Percentiles rank a stretch among this genome's conserved stretches.
Conservation (phyloP, 2,888 invertebrate genomes). For the Dicyrtoma fusca region DNA sequence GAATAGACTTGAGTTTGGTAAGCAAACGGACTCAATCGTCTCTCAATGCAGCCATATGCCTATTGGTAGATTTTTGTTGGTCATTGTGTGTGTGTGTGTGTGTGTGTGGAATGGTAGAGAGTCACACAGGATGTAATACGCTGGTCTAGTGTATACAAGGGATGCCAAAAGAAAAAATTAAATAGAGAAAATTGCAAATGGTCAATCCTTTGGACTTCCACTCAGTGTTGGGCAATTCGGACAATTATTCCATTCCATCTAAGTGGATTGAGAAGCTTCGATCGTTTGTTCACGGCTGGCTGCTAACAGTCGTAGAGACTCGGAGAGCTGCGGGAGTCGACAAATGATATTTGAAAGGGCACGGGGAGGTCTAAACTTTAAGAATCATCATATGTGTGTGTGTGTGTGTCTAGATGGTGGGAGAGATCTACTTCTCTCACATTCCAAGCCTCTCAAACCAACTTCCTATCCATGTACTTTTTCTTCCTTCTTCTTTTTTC, state of each 20-base stretch:
- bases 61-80: no score
- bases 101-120: no score
- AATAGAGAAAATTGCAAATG: constrained; percentile 2
- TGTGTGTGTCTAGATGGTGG: constrained; percentile 4
- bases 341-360: constrained; percentile 35
- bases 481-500: background rate
- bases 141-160: background rate
- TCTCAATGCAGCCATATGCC: no score
- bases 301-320: background rate
- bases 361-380: constrained; percentile 22
- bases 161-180: background rate
- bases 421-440: background rate
- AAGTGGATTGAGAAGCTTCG: constrained; percentile 24
- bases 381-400: constrained; percentile 8
- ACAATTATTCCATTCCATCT: background rate
- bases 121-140: no score
- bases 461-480: background rate
- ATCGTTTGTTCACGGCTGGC: constrained; percentile 15
- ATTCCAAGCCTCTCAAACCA: background rate
- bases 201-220: background rate
- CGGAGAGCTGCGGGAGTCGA: constrained; percentile 22
- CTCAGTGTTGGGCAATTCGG: constrained; percentile 4
- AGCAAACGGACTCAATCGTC: no score
- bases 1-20: no score
- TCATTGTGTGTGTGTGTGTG: no score